phyloP scores from a whole-genome alignment of 2,797 vertebrate genomes.

The Dipus sagitta region DNA sequence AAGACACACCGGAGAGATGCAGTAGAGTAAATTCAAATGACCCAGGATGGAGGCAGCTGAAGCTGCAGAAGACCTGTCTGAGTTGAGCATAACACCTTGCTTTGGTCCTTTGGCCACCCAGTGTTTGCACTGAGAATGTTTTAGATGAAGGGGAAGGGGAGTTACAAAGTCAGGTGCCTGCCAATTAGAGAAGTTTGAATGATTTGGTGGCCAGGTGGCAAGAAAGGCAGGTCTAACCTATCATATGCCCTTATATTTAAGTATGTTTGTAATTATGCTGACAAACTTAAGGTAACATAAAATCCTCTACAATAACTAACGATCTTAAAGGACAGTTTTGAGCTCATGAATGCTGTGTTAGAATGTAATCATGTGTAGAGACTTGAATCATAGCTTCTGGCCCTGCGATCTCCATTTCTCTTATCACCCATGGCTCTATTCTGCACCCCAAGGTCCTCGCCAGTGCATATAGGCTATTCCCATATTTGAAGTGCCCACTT shows the following conservation, averaged over 20 bases:
- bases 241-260: too few relatives aligned
- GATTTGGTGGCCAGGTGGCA: background rate
- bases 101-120: conserved; percentile 9
- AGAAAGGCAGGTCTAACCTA: too few relatives aligned
- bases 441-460: background rate
- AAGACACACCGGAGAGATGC: too few relatives aligned
- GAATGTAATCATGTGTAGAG: background rate
- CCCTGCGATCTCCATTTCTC: background rate
- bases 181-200: background rate
- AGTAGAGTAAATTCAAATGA: background rate
- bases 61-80: background rate
- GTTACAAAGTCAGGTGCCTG: background rate
- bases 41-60: background rate
- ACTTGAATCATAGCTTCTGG: background rate
- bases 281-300: too few relatives aligned
- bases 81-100: background rate
- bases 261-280: too few relatives aligned
- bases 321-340: background rate
- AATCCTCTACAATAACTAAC: background rate
- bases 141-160: background rate
- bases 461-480: background rate
- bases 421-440: background rate
- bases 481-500: background rate
- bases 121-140: background rate
- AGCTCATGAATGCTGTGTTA: conserved; percentile 14